Conservation (phyloP, 2,113 vertebrate genomes). For the Pluvialis apricaria region DNA sequence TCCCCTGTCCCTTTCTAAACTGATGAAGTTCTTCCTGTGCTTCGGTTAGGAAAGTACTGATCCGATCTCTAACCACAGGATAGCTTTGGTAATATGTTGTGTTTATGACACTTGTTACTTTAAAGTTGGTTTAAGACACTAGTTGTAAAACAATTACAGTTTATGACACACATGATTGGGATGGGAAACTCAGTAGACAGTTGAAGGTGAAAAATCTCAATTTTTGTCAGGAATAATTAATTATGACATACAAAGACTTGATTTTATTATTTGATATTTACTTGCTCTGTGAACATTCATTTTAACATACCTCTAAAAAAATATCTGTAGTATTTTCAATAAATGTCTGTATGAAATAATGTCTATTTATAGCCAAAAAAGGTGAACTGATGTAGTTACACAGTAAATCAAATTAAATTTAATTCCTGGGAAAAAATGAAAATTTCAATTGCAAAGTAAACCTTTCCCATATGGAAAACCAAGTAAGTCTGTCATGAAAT, state of each 20-base stretch:
- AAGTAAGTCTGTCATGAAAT: neutral
- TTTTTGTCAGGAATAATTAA: neutral
- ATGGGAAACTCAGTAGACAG: neutral
- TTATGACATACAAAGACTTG: neutral
- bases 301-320: neutral
- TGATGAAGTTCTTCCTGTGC: neutral
- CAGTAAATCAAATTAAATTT: neutral
- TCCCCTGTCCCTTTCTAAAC: neutral
- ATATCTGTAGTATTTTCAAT: neutral
- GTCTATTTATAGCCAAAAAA: neutral
- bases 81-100: neutral
- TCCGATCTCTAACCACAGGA: neutral
- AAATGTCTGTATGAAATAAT: neutral
- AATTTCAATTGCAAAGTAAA: neutral
- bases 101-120: neutral
- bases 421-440: neutral
- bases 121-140: neutral
- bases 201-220: neutral
- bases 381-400: neutral
- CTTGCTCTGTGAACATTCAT: neutral
- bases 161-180: neutral
- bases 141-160: neutral
- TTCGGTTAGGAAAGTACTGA: neutral
- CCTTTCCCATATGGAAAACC: neutral
- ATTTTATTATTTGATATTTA: neutral